These are phyloP conservation scores for Urocynchramus pylzowi DNA, from an alignment of 2,113 vertebrate genomes.

Conservation along the genomic window DNA sequence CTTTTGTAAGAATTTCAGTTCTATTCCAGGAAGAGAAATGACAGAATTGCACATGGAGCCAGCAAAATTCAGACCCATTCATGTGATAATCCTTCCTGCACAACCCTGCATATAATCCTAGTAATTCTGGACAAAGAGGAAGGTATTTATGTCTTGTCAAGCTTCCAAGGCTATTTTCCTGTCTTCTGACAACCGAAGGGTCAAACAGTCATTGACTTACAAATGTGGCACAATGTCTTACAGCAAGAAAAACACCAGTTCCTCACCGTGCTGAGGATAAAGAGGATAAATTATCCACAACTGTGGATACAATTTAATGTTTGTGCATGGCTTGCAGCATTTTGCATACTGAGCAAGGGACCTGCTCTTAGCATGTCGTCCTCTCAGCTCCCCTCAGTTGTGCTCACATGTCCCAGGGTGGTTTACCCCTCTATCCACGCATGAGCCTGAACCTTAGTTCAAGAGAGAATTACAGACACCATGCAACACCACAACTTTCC, in stretches of 20 bases:
- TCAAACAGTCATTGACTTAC: background rate
- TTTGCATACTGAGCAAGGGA: background rate
- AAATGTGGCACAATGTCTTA: background rate
- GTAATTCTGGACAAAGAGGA: constrained; percentile 7
- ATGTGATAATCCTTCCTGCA: constrained; percentile 20
- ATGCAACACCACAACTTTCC: background rate
- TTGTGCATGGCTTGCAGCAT: background rate
- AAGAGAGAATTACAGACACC: background rate
- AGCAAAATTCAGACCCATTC: constrained; percentile 28
- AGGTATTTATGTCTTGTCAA: constrained; percentile 15
- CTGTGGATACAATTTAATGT: background rate
- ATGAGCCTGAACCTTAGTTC: background rate
- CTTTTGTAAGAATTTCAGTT: background rate
- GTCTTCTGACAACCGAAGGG: background rate
- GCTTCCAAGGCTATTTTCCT: constrained; percentile 20
- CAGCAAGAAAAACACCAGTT: background rate
- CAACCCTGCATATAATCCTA: background rate
- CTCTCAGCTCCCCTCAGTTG: background rate
- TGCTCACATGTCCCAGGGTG: background rate
- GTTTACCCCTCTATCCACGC: fast-evolving
- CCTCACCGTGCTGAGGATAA: background rate
- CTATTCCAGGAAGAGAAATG: background rate
- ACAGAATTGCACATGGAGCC: background rate
- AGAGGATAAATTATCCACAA: background rate
- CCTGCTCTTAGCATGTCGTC: background rate